phyloP scores from a whole-genome alignment of 2,113 vertebrate species.

The Mugil cephalus region DNA sequence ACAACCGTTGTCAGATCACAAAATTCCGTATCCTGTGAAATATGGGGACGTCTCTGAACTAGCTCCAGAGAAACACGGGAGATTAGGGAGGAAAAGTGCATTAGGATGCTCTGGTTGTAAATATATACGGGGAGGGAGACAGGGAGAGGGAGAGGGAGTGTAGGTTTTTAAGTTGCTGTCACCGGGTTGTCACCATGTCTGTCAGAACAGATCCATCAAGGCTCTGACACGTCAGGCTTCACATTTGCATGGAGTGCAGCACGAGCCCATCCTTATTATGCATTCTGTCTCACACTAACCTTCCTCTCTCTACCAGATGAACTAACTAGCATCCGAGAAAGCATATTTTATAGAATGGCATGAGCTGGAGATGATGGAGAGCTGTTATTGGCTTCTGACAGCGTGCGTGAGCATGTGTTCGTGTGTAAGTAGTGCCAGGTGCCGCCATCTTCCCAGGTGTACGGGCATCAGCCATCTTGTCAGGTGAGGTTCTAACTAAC shows the following conservation, averaged over 20 bases:
- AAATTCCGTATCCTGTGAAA: constrained; percentile 62
- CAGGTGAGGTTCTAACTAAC: constrained; percentile 67
- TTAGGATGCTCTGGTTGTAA: constrained; percentile 73
- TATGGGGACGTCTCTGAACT: constrained; percentile 61
- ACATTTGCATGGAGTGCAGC: constrained; percentile 83
- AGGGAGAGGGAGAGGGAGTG: constrained; percentile 54
- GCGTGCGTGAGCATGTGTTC: constrained; percentile 10
- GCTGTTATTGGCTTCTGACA: constrained; percentile 64
- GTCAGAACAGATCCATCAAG: constrained; percentile 85
- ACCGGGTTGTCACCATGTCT: constrained; percentile 82
- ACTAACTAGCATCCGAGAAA: constrained; percentile 68
- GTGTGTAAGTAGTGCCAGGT: constrained; percentile 9
- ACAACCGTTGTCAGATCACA: constrained; percentile 68
- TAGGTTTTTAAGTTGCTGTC: constrained; percentile 82
- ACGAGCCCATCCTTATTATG: constrained; percentile 72
- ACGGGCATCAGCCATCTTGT: constrained; percentile 66
- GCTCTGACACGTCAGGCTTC: constrained; percentile 75
- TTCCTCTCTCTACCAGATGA: constrained; percentile 54
- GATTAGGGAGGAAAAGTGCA: constrained; percentile 65
- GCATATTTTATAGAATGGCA: constrained; percentile 60
- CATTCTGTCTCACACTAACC: constrained; percentile 76
- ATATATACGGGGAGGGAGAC: constrained; percentile 64
- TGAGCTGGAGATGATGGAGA: constrained; percentile 67
- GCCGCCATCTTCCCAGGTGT: constrained; percentile 74
- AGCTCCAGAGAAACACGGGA: constrained; percentile 50